Base-by-base conservation (phyloP, 1,140 invertebrate species). In the Bactericera cockerelli region DNA sequence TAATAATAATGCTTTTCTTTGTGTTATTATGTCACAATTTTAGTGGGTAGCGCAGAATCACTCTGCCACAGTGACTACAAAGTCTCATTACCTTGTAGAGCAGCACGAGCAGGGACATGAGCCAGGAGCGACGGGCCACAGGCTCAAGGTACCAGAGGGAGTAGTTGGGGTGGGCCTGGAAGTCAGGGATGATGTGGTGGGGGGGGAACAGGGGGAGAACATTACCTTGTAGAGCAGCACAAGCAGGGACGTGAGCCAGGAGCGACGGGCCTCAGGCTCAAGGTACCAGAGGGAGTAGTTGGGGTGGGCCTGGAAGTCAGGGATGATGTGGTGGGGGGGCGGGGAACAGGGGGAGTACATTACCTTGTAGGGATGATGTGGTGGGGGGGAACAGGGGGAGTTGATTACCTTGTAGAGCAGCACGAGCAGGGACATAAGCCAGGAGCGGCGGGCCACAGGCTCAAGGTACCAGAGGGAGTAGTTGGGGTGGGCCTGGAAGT, bases 141-240 rank as follows among this genome's bases (percentile, higher is more conserved):
- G 86, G 79, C 67, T 93, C 87, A n/a, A n/a, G n/a, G n/a, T n/a
- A n/a, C n/a, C n/a, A n/a, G n/a, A n/a, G n/a, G 81, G 83, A 54
- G 76, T 71, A 65, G 74, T 75, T 67, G 76, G 75, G 62, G 76
- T 75, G 16, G 71, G 74, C 74, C 67, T 76, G 75, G 62, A 77
- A 76, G 19, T 71, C 69, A 10, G 70, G 68, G 26, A 70, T 70
- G 21, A 68, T 62, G 60, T 71, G 72, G 33, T 79, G 74, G 63
- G 77, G 80, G 11, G 11, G 88, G 89, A 59, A 86, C 86, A 0
- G 92, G 88, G 84, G 82, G 72, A 91, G 94, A 66, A 95, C 57
- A 56, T 67, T 72, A 93, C 92, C 79, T 99, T 99, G 68, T 99
- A 99, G 0, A 99, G 75, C 62, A 98, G 81, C 11, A 98, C 89